Evolutionary conservation across 92 coral and sea anemone genomes (phyloP).

Genomic region (Epizoanthus illoricatus): DNA sequence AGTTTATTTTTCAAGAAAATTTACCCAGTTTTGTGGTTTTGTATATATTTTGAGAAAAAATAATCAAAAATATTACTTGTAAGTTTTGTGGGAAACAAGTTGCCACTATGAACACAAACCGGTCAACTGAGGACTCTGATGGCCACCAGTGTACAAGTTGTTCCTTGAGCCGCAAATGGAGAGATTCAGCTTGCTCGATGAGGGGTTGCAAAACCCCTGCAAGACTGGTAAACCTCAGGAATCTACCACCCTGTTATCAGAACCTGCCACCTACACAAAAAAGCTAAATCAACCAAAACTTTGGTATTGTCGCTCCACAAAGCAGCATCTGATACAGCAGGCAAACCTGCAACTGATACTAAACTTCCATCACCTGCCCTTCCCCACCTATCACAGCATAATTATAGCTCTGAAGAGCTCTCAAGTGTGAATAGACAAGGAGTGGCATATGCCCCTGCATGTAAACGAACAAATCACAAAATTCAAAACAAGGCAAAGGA

Average conservation of each 20-base stretch:
- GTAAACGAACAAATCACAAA: slow-evolving; percentile 8
- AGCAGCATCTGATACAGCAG: neutral
- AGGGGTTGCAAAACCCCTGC: slow-evolving; percentile 11
- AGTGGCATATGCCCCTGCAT: slow-evolving; percentile 15
- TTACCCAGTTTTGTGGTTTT: too few species aligned
- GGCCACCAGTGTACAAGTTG: slow-evolving; percentile 1
- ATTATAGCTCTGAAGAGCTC: neutral
- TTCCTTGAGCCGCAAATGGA: neutral
- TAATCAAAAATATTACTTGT: too few species aligned
- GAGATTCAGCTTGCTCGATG: neutral
- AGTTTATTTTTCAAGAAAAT: too few species aligned
- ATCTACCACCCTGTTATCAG: neutral
- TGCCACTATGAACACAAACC: too few species aligned
- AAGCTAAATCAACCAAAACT: neutral
- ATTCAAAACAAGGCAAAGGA: neutral
- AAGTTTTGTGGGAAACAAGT: too few species aligned
- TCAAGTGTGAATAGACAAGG: neutral
- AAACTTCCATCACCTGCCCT: neutral
- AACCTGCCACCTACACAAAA: neutral
- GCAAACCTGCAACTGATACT: neutral
- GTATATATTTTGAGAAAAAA: too few species aligned
- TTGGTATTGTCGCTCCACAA: slow-evolving; percentile 7
- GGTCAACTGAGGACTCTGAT: neutral
- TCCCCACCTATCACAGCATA: neutral
- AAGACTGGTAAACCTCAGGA: neutral